Conservation (phyloP, 2,888 invertebrate species). For the Drosophila paracracens region DNA sequence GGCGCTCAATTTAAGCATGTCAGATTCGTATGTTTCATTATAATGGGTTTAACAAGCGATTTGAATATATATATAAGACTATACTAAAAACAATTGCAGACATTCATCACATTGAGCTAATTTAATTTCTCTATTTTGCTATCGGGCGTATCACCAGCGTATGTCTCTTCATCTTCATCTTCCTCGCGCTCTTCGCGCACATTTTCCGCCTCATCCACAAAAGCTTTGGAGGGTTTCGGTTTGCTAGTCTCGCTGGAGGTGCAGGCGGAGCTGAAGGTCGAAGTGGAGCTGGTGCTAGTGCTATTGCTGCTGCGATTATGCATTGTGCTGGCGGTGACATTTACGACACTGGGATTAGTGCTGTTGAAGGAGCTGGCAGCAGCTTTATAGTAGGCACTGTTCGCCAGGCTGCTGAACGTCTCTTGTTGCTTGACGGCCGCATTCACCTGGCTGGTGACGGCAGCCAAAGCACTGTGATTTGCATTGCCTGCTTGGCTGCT, state of each 20-base stretch:
- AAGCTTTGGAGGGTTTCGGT: neutral
- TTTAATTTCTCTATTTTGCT: conserved; percentile 28
- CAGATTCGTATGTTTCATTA: neutral
- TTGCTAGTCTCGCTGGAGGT: neutral
- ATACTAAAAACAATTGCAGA: conserved; percentile 33
- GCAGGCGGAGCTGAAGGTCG: neutral
- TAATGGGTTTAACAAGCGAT: conserved; percentile 19
- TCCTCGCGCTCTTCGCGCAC: conserved; percentile 30
- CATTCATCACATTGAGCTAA: conserved; percentile 6
- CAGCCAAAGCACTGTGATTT: conserved; percentile 55
- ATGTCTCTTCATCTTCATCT: conserved; percentile 34
- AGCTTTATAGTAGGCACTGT: conserved; percentile 56
- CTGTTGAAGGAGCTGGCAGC: conserved; percentile 35
- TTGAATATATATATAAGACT: conserved; percentile 18
- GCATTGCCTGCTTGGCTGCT: conserved; percentile 22
- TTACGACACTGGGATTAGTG: conserved; percentile 34
- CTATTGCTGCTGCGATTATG: conserved; percentile 7
- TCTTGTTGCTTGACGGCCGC: conserved; percentile 48
- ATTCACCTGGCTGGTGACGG: conserved; percentile 53
- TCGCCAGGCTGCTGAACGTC: conserved; percentile 26
- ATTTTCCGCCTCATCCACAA: conserved; percentile 20
- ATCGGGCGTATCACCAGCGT: neutral
- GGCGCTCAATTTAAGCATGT: conserved; percentile 12
- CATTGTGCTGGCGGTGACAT: conserved; percentile 5
- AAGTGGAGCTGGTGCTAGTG: neutral